phyloP scores from a whole-genome alignment of 2,797 vertebrate genomes.

The Australoheros facetus region DNA sequence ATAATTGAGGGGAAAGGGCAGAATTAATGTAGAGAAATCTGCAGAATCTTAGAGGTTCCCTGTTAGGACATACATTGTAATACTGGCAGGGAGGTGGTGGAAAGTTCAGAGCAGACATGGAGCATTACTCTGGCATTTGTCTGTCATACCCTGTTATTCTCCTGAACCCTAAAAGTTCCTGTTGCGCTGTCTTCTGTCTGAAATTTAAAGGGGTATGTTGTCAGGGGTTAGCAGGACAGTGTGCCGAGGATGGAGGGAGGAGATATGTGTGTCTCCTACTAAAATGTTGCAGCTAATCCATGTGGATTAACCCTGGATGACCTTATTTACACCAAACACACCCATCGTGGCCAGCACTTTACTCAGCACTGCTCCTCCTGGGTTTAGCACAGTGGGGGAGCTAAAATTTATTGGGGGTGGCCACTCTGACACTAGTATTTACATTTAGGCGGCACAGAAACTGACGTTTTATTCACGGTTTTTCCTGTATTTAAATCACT shows the following conservation, averaged over 20 bases:
- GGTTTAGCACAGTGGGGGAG: conserved; percentile 43
- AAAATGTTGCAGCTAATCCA: conserved; percentile 78
- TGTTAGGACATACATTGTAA: conserved; percentile 19
- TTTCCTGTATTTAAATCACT: not conserved
- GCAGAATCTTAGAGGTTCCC: conserved; percentile 33
- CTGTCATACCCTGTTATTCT: conserved; percentile 76
- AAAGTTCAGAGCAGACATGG: conserved; percentile 49
- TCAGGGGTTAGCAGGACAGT: conserved; percentile 38
- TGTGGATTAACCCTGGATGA: conserved; percentile 79
- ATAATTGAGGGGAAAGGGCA: not conserved
- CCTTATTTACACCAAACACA: conserved; percentile 74
- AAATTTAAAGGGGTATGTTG: conserved; percentile 51
- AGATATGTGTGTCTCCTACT: conserved; percentile 63
- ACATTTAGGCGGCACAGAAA: not conserved
- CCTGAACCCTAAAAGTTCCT: conserved; percentile 61
- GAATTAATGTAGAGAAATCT: conserved; percentile 28
- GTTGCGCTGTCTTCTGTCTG: conserved; percentile 53
- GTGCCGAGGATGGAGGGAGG: conserved; percentile 30
- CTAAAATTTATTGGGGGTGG: not conserved
- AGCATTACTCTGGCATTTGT: conserved; percentile 73
- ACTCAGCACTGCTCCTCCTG: conserved; percentile 49
- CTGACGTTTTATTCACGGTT: not conserved
- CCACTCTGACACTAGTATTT: not conserved
- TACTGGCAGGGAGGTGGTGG: conserved; percentile 19
- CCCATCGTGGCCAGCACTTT: conserved; percentile 67